phyloP scores from a whole-genome alignment of 2,888 invertebrate species.

The Agrotis ipsilon region DNA sequence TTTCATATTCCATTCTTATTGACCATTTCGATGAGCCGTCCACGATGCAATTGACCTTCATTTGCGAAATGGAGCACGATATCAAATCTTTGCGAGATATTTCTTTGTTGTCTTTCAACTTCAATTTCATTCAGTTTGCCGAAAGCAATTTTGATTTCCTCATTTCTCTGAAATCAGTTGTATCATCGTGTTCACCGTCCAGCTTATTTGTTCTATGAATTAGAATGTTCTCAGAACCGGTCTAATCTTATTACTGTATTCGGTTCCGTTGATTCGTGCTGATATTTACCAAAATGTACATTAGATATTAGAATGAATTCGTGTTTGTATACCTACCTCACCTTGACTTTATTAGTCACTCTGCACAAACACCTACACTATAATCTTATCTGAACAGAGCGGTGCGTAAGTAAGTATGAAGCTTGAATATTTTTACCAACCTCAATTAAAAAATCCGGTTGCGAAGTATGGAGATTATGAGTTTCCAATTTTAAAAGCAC shows the following conservation, averaged over 20 bases:
- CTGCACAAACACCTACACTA: constrained; percentile 63
- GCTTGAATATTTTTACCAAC: constrained; percentile 70
- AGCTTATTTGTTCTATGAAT: constrained; percentile 60
- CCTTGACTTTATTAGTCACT: constrained; percentile 74
- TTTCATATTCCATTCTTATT: constrained; percentile 79
- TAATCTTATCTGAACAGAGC: constrained; percentile 64
- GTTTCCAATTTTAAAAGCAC: constrained; percentile 87
- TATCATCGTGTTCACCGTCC: constrained; percentile 62
- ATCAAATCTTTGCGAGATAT: constrained; percentile 64
- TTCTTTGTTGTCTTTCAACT: constrained; percentile 49
- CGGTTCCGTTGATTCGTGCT: constrained; percentile 57
- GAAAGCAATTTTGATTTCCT: constrained; percentile 57
- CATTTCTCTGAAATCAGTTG: constrained; percentile 62
- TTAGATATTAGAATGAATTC: constrained; percentile 58
- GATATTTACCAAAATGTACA: constrained; percentile 65
- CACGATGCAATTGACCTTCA: constrained; percentile 79
- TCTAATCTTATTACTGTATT: constrained; percentile 59
- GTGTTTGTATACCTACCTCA: constrained; percentile 53
- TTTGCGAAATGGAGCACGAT: constrained; percentile 71
- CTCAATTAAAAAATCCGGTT: constrained; percentile 75
- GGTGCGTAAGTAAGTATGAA: constrained; percentile 43
- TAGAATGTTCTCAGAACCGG: constrained; percentile 40
- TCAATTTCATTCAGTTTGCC: constrained; percentile 22
- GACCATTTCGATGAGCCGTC: constrained; percentile 74
- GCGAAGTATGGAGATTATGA: constrained; percentile 70